Conservation (phyloP, 2,797 vertebrate genomes). For the Silurus aristotelis region DNA sequence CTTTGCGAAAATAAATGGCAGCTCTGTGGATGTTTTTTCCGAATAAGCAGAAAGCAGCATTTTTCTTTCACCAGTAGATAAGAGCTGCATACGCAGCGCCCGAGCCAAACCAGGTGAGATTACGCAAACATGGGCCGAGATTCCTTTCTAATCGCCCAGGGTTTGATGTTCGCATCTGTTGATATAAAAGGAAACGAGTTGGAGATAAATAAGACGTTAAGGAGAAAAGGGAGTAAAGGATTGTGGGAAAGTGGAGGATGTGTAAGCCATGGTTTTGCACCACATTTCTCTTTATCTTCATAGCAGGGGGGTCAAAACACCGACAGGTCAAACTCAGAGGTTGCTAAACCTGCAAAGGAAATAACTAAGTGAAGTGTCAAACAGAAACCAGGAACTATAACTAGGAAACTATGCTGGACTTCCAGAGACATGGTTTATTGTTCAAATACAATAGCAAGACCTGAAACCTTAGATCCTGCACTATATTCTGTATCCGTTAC, state of each 20-base stretch:
- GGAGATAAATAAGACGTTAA: background rate
- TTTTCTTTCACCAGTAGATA: constrained; percentile 29
- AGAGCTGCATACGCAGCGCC: background rate
- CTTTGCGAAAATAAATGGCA: constrained; percentile 15
- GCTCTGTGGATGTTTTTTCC: constrained; percentile 21
- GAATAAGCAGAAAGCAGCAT: constrained; percentile 8
- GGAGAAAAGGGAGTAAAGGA: background rate
- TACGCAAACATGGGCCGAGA: background rate
- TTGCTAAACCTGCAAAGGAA: background rate
- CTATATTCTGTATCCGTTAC: background rate
- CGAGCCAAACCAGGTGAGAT: constrained; percentile 19
- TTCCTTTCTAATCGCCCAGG: constrained; percentile 15
- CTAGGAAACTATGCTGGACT: background rate
- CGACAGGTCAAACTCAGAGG: background rate
- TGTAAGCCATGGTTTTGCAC: background rate
- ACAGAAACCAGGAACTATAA: background rate
- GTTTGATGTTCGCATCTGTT: constrained; percentile 25
- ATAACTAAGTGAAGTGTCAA: background rate
- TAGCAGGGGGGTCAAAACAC: background rate
- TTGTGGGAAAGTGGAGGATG: background rate
- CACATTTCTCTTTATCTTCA: background rate
- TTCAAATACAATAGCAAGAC: constrained; percentile 7
- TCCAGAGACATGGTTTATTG: background rate
- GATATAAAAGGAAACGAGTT: constrained; percentile 16
- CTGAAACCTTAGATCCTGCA: background rate